Percentiles rank a stretch among this genome's conserved stretches.
Evolutionary conservation across 2,888 invertebrate species (phyloP).

Genomic region (Diarsia mendica): DNA sequence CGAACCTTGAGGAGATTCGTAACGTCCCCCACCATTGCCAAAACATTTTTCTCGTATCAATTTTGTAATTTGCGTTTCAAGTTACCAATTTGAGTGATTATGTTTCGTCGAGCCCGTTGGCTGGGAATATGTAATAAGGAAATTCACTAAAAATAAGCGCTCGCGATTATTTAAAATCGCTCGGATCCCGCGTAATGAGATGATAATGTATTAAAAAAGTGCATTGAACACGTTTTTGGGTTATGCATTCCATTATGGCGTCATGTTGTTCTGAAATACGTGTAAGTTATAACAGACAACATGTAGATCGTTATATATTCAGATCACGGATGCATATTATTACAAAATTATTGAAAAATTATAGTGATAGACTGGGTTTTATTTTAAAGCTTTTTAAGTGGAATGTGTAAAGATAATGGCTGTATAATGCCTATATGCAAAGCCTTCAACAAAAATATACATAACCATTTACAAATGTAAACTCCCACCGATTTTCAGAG

Average conservation of each 20-base stretch:
- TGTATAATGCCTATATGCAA: conserved; percentile 24
- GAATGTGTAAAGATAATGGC: conserved; percentile 31
- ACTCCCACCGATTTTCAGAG: conserved; percentile 40
- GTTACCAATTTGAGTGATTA: conserved; percentile 87
- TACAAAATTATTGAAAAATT: conserved; percentile 57
- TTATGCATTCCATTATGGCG: conserved; percentile 58
- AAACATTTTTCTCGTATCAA: conserved; percentile 78
- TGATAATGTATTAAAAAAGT: conserved; percentile 79
- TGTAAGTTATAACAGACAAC: conserved; percentile 37
- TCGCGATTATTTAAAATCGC: conserved; percentile 76
- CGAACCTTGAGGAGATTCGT: conserved; percentile 60
- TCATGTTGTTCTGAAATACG: conserved; percentile 55
- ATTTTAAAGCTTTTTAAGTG: conserved; percentile 32
- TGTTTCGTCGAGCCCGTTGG: conserved; percentile 75
- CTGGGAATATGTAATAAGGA: conserved; percentile 82
- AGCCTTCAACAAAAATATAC: conserved; percentile 18
- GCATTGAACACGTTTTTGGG: conserved; percentile 68
- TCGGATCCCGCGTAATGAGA: conserved; percentile 80
- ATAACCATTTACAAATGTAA: background rate
- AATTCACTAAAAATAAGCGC: conserved; percentile 79
- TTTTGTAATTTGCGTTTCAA: conserved; percentile 87
- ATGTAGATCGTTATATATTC: conserved; percentile 32
- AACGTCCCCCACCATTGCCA: conserved; percentile 67
- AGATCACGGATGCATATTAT: conserved; percentile 34
- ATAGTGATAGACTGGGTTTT: conserved; percentile 42